Base-by-base conservation (phyloP, 2,113 vertebrate species). In the Hippocampus barbouri region DNA sequence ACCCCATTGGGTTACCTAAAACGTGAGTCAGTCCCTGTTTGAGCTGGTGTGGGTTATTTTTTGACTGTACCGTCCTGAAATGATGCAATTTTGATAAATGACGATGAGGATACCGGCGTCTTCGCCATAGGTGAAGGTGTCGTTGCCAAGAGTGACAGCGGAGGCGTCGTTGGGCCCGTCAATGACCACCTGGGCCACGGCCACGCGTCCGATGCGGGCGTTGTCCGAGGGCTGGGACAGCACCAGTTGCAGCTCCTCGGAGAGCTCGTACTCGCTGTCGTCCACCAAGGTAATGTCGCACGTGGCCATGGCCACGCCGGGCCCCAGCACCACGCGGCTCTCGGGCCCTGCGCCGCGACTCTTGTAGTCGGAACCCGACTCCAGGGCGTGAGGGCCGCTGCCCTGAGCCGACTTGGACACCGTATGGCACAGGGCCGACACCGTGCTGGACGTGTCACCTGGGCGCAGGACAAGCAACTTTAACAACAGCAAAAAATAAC, bases 201-300 rank as follows among this genome's bases (percentile, higher is more conserved):
- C 87, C 12, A 92, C 76, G 61, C 86, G 88, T 1, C 97, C 97
- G 0, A 95, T 67, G 21, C 94, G 94, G 0, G 96, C 94, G 0
- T 97, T 96, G 15, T 91, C 89, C 0, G 97, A 99, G 54, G 94
- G 78, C 0, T 94, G 94, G 0, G 95, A 91, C 85, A 99, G 85
- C 4, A 89, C 92, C 53, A 99, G 89, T 90, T 97, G 93, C 14
- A 99, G 98, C 79, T 97, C 97, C 82, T 99, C 97, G 0, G 97
- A 95, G 23, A 94, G 94, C 77, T 99, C 97, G 0, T 97, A 98
- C 62, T 98, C 96, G 0, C 96, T 98, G 92, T 99, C 97, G 20
- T 99, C 97, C 0, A 99, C 89, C 70, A 99, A 88, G 76, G 77
- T 90, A 5, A 99, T 75, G 0, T 98, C 95, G 10, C 97, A 99